These are phyloP conservation scores for Halyomorpha halys DNA, from an alignment of 1,140 invertebrate genomes.

Conservation along the genomic window DNA sequence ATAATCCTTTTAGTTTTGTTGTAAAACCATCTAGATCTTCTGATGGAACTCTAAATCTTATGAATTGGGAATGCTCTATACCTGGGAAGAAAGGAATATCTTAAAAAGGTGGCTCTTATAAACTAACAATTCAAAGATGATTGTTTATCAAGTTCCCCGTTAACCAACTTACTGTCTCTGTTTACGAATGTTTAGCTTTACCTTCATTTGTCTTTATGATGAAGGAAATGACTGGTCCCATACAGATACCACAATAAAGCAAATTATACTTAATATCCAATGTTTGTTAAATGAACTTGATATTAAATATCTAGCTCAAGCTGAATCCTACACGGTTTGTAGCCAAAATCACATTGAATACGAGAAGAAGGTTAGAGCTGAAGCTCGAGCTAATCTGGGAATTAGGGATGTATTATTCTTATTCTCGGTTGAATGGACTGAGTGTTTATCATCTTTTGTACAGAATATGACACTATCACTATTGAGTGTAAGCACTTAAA, in stretches of 20 bases:
- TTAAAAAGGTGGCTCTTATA: conserved; percentile 81
- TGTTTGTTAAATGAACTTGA: conserved; percentile 98
- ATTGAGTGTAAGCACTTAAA: too few relatives aligned
- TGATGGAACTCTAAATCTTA: conserved; percentile 91
- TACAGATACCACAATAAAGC: conserved; percentile 99
- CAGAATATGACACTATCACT: too few relatives aligned
- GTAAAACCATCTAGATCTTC: conserved; percentile 90
- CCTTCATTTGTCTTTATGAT: conserved; percentile 90
- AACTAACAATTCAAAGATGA: conserved; percentile 98
- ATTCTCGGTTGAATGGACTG: background rate
- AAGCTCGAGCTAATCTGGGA: conserved; percentile 61
- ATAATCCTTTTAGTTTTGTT: conserved; percentile 98
- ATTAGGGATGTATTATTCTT: background rate
- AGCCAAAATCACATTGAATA: conserved; percentile 97
- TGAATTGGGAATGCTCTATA: conserved; percentile 99
- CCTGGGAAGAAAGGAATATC: conserved; percentile 88
- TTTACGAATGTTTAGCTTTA: too few relatives aligned
- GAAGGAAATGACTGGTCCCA: conserved; percentile 90
- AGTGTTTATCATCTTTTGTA: background rate
- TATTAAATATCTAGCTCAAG: conserved; percentile 98
- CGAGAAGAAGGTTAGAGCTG: conserved; percentile 89
- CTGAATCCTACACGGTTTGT: conserved; percentile 98
- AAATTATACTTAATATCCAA: conserved; percentile 96
- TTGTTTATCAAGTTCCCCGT: conserved; percentile 95
- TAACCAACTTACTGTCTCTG: too few relatives aligned